Percentiles rank a stretch among this genome's conserved stretches.
Conservation (phyloP, 2,888 invertebrate species). For the Lomographa bimaculata region DNA sequence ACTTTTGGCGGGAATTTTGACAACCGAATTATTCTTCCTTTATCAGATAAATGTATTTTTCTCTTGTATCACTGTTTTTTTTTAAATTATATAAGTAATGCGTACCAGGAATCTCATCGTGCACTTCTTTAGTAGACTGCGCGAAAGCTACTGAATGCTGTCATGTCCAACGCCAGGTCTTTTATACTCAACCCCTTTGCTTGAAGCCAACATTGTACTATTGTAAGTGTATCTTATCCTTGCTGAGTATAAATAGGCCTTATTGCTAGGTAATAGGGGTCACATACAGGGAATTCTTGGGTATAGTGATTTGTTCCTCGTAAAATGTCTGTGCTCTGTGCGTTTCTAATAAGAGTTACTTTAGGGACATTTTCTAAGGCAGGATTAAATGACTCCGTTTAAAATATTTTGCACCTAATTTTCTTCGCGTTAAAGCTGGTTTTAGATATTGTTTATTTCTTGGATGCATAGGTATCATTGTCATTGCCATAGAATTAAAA, state of each 20-base stretch:
- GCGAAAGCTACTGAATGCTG: constrained; percentile 79
- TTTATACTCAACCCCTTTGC: constrained; percentile 62
- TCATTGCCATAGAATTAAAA: constrained; percentile 19
- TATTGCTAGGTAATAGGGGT: constrained; percentile 24
- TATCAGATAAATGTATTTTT: too few relatives aligned
- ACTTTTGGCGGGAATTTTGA: constrained; percentile 19
- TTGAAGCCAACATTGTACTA: constrained; percentile 36
- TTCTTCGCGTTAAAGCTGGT: not conserved
- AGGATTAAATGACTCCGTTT: not conserved
- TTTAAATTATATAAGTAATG: constrained; percentile 35
- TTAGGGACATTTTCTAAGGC: constrained; percentile 2
- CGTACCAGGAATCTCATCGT: constrained; percentile 81
- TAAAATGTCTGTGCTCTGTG: constrained; percentile 8
- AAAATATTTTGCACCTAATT: not conserved
- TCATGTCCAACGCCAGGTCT: constrained; percentile 48
- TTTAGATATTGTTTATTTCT: constrained; percentile 1
- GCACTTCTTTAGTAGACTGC: constrained; percentile 79
- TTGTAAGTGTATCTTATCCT: constrained; percentile 51
- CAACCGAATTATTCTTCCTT: not conserved
- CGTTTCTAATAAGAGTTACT: constrained; percentile 6
- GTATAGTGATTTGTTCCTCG: constrained; percentile 13
- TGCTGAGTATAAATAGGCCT: constrained; percentile 36
- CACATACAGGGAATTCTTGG: constrained; percentile 13
- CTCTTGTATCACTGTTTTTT: constrained; percentile 16
- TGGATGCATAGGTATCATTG: constrained; percentile 9